These are phyloP conservation scores for Abrostola triplasia DNA, from an alignment of 2,888 invertebrate species.

Conservation along the genomic window DNA sequence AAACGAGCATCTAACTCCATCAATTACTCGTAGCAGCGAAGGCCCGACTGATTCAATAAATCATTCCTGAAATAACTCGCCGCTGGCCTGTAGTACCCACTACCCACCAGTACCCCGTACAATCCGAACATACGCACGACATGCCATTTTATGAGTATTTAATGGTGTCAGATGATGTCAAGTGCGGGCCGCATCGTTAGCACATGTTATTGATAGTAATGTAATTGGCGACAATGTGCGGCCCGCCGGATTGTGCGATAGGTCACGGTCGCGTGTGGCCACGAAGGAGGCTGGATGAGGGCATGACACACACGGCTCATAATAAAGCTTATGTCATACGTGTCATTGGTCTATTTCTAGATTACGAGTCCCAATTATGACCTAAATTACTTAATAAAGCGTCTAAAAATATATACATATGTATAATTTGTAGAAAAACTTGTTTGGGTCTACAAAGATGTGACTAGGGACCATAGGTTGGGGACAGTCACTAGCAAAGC, in stretches of 20 bases:
- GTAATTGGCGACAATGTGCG: slow-evolving; percentile 21
- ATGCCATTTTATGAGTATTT: slow-evolving; percentile 10
- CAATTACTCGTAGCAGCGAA: slow-evolving; percentile 30
- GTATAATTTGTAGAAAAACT: too few species aligned
- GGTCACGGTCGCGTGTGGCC: slow-evolving; percentile 43
- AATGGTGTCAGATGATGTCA: slow-evolving; percentile 47
- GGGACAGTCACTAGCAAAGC: too few species aligned
- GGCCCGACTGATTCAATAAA: slow-evolving; percentile 36
- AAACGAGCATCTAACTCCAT: slow-evolving; percentile 35
- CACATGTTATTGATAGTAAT: background rate
- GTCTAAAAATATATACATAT: too few species aligned
- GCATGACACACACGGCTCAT: background rate
- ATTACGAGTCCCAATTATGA: background rate
- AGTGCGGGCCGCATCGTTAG: slow-evolving; percentile 30
- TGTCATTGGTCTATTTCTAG: background rate
- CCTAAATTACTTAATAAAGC: background rate
- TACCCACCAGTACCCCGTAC: background rate
- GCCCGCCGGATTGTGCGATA: slow-evolving; percentile 22
- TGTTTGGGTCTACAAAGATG: too few species aligned
- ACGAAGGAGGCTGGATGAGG: background rate
- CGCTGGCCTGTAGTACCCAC: background rate
- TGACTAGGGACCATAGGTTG: too few species aligned
- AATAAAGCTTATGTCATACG: background rate
- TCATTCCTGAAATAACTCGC: slow-evolving; percentile 38
- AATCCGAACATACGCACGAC: background rate